Conservation (phyloP, 2,888 invertebrate genomes). For the Cerastis rubricosa region DNA sequence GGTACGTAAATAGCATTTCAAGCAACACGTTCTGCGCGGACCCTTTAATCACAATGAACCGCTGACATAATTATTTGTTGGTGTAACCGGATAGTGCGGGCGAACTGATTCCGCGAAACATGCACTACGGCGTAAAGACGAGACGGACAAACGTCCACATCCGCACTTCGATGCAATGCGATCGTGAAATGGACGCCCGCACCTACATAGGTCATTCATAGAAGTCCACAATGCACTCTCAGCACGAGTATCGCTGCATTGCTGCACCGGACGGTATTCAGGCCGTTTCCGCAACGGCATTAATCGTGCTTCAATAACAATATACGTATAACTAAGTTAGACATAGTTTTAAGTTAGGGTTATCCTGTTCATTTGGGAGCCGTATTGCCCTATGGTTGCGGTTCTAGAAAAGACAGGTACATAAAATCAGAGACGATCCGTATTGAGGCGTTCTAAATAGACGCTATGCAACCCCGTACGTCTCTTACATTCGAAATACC, state of each 20-base stretch:
- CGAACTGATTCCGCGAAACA: constrained; percentile 83
- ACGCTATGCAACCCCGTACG: constrained; percentile 90
- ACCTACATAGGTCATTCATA: constrained; percentile 83
- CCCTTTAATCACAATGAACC: constrained; percentile 82
- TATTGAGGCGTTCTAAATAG: constrained; percentile 89
- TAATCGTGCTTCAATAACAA: constrained; percentile 64
- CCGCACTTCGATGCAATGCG: constrained; percentile 80
- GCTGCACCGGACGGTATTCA: constrained; percentile 77
- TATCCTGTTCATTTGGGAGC: constrained; percentile 90
- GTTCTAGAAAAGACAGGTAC: constrained; percentile 90
- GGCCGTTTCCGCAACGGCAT: constrained; percentile 75
- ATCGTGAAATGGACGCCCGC: constrained; percentile 77
- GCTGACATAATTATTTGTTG: constrained; percentile 88
- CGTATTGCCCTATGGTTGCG: constrained; percentile 85
- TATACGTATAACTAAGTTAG: constrained; percentile 32
- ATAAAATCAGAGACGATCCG: constrained; percentile 88
- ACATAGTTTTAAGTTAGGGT: constrained; percentile 31
- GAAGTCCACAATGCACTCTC: constrained; percentile 77
- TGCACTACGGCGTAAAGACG: constrained; percentile 79
- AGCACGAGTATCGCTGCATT: constrained; percentile 76
- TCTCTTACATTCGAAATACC: constrained; percentile 83
- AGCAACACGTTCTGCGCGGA: constrained; percentile 64
- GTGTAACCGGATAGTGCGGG: constrained; percentile 83
- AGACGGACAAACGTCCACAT: constrained; percentile 78
- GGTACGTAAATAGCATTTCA: constrained; percentile 70